These are phyloP conservation scores for Aphaenogaster ashmeadi DNA, from an alignment of 1,140 invertebrate genomes.

Conservation along the genomic window DNA sequence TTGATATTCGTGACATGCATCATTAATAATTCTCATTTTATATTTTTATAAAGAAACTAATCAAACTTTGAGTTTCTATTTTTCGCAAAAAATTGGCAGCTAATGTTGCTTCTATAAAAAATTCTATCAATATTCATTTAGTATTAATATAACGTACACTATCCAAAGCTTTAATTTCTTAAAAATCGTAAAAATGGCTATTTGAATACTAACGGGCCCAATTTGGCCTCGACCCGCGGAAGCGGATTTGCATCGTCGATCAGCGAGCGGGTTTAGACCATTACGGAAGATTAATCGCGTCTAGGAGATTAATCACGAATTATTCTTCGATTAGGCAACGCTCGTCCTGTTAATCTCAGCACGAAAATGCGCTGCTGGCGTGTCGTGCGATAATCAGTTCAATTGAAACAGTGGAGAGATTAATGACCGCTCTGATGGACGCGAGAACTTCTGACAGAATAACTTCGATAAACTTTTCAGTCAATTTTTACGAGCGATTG, in stretches of 20 bases:
- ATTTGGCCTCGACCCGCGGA: constrained; percentile 1
- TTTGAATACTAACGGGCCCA: neutral
- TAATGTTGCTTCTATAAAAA: neutral
- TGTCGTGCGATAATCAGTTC: constrained; percentile 59
- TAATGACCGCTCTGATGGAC: constrained; percentile 16
- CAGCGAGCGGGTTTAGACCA: constrained; percentile 42
- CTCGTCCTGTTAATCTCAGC: constrained; percentile 53
- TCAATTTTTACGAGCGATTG: neutral
- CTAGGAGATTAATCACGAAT: constrained; percentile 63
- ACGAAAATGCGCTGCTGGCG: constrained; percentile 62
- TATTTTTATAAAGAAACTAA: neutral
- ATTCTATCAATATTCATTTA: neutral
- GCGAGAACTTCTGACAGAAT: neutral
- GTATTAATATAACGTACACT: neutral
- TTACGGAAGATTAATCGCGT: constrained; percentile 57
- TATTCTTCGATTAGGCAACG: constrained; percentile 64
- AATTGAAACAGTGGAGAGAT: constrained; percentile 58
- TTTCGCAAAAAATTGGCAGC: neutral
- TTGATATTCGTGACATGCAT: neutral
- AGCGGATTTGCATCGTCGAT: constrained; percentile 17
- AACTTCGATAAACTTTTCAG: constrained; percentile 7
- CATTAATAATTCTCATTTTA: neutral
- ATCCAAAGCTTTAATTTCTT: neutral
- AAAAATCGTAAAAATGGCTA: neutral
- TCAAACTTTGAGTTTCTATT: neutral